Conservation (phyloP, 1,140 invertebrate species). For the Achroia grisella region DNA sequence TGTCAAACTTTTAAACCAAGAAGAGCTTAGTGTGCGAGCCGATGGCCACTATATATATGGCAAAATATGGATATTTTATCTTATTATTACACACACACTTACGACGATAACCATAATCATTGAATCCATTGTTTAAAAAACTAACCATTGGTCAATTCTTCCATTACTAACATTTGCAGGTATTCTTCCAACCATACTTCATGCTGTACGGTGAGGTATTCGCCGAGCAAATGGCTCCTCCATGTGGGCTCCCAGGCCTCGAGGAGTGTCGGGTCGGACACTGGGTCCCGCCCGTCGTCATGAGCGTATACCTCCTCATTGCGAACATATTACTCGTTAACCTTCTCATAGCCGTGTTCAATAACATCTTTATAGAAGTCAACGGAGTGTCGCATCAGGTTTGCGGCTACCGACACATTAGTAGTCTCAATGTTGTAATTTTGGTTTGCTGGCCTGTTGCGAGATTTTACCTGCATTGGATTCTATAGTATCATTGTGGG, state of each 20-base stretch:
- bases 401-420: constrained; percentile 17
- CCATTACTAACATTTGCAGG: constrained; percentile 73
- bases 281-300: constrained; percentile 95
- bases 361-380: constrained; percentile 98
- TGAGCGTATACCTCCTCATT: constrained; percentile 96
- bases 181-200: constrained; percentile 97
- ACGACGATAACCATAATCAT: too few relatives aligned
- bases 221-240: constrained; percentile 91
- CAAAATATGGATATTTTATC: too few relatives aligned
- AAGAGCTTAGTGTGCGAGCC: too few relatives aligned
- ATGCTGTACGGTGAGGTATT: constrained; percentile 99
- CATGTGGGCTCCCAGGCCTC: constrained; percentile 82
- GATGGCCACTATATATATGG: too few relatives aligned
- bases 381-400: constrained; percentile 95
- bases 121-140: too few relatives aligned
- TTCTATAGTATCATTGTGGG: constrained; percentile 1
- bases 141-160: neutral
- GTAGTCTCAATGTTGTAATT: constrained; percentile 41
- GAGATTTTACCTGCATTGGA: constrained; percentile 44
- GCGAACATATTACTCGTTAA: constrained; percentile 98
- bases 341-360: constrained; percentile 97
- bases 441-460: constrained; percentile 50
- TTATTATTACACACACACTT: too few relatives aligned
- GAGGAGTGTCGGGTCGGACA: constrained; percentile 87
- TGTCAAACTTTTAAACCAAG: too few relatives aligned